Conservation (phyloP, 2,113 vertebrate genomes). For the Ctenomys sociabilis region DNA sequence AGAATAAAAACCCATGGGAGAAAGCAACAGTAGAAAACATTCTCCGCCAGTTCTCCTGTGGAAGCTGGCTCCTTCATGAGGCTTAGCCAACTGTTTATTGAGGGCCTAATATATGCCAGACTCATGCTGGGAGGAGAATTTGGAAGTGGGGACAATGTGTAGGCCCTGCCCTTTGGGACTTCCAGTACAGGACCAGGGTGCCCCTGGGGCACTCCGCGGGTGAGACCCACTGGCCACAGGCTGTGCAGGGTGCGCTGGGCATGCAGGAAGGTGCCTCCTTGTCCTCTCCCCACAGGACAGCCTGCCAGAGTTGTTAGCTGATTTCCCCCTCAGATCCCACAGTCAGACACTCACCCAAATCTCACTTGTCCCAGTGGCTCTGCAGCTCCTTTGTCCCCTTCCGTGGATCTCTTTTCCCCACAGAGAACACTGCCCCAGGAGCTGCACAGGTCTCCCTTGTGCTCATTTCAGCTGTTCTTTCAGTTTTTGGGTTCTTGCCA, state of each 20-base stretch:
- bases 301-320: neutral
- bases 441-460: neutral
- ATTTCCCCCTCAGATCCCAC: neutral
- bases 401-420: neutral
- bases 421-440: neutral
- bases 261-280: rapidly evolving
- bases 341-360: neutral
- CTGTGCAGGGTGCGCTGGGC: neutral
- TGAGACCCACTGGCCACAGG: rapidly evolving
- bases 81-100: neutral
- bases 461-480: no score
- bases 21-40: neutral
- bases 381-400: neutral
- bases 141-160: neutral
- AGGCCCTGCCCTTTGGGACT: neutral
- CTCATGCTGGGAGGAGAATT: neutral
- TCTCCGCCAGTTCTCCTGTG: neutral
- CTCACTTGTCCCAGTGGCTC: neutral
- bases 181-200: neutral
- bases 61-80: neutral
- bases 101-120: neutral
- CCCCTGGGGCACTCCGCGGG: rapidly evolving
- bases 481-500: neutral
- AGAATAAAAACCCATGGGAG: neutral
- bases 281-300: rapidly evolving